Evolutionary conservation across 2,888 invertebrate genomes (phyloP), one percentile per base, ranked within the genome.

Genomic region (Tetrapedia diversipes): DNA sequence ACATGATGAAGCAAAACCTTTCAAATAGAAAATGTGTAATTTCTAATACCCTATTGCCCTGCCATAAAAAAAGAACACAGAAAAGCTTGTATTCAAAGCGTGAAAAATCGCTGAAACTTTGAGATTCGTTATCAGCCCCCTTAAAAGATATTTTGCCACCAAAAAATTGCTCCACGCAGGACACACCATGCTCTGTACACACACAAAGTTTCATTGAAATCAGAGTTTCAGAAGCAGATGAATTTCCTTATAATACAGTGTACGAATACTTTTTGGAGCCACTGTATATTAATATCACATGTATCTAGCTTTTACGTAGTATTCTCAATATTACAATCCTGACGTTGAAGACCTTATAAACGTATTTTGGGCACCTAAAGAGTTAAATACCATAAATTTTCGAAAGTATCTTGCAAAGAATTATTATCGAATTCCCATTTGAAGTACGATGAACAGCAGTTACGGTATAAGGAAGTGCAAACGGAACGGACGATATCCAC

Each of bases 361-460:
- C 41, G 10, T 29, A 16, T 14, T 14, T 19, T 0, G 2, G 45
- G 10, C 8, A n/a, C 6, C 47, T 34, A n/a, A 24, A n/a, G n/a
- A n/a, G n/a, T n/a, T n/a, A n/a, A n/a, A n/a, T n/a, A n/a, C 34
- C 45, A 22, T 22, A 47, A 29, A 47, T 34, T 34, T 32, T 24
- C 32, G 3, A 47, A 16, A 10, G 22, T 22, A 7, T 0, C 34
- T 11, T 24, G 16, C 24, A 19, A 63, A 49, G 34, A 63, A 27
- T 63, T 63, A 27, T 63, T 63, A 63, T 27, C 14, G 27, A 49
- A 49, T 39, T 39, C 14, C 47, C 49, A 49, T 37, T 49, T 49
- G 19, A 39, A 47, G n/a, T 24, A 6, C 37, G 29, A 45, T 34
- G 45, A 60, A 47, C 7, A 47, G 32, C 32, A 16, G 22, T 10